Evolutionary conservation across 2,113 vertebrate species (phyloP), one percentile per base, ranked within the genome.

Genomic region (Protobothrops flavoviridis): DNA sequence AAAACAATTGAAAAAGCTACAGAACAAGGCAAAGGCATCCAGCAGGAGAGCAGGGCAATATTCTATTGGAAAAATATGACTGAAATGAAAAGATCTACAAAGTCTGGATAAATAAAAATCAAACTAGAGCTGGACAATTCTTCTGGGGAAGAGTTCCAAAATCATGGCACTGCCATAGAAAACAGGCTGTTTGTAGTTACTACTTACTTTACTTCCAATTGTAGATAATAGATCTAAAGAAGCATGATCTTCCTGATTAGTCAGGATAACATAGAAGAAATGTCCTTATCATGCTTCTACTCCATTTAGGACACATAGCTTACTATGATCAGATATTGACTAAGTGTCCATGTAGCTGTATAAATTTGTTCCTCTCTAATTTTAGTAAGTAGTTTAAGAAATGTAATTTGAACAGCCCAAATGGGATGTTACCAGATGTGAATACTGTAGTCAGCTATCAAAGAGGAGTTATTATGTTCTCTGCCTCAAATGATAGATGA

Each of bases 1-100:
- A 91, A 91, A 90, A 91, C 69, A 85, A 56, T 91, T 43, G 85
- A 56, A 87, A 91, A 86, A n/a, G 17, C 26, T 59, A 86, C 59
- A 33, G 29, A 87, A 91, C 2, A 87, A 87, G 12, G 12, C 24
- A 59, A 87, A 86, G 45, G 48, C 61, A 53, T 81, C 52, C 13
- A 20, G 55, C 26, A 91, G 8, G 9, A 57, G 39, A 86, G 26
- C 24, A 61, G 39, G 69, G 55, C 55, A 48, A 56, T 6, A 23
- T 59, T 91, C 10, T 43, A 45, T 7, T 85, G 39, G 33, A 59
- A 53, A 91, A 91, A 74, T 69, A 91, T 50, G 26, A 91, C 48
- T 29, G 48, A 91, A 87, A 61, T 56, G n/a, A 91, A 59, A 26
- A 91, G 43, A 87, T 91, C 53, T 91, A 86, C 57, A 61, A 69